phyloP scores from a whole-genome alignment of 2,888 invertebrate species.

The Nomada flava region DNA sequence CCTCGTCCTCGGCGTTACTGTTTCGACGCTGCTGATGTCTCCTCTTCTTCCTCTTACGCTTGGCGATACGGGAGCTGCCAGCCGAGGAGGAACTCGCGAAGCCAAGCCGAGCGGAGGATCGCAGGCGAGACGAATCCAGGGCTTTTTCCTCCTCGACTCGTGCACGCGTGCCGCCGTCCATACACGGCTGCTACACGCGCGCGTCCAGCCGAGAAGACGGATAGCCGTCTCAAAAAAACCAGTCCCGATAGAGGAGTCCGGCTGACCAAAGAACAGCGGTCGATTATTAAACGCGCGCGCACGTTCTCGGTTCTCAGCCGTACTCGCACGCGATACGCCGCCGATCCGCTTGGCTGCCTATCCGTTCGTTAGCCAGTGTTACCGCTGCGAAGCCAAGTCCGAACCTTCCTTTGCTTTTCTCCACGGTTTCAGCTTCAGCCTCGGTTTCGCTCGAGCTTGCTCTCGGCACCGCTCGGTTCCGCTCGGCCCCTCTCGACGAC shows the following conservation, averaged over 20 bases:
- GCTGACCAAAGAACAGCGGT: conserved; percentile 15
- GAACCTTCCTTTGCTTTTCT: conserved; percentile 70
- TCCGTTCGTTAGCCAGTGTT: conserved; percentile 46
- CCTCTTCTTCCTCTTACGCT: conserved; percentile 69
- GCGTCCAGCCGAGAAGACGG: conserved; percentile 71
- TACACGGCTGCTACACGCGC: conserved; percentile 74
- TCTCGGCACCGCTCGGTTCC: conserved; percentile 72
- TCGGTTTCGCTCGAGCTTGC: conserved; percentile 65
- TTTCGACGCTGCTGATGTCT: conserved; percentile 61
- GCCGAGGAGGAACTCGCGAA: conserved; percentile 59
- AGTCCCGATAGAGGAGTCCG: conserved; percentile 12
- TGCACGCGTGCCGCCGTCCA: conserved; percentile 74
- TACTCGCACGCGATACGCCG: conserved; percentile 36
- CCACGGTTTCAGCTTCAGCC: conserved; percentile 52
- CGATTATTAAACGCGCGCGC: conserved; percentile 36
- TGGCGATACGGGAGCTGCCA: conserved; percentile 63
- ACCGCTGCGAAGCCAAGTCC: conserved; percentile 40
- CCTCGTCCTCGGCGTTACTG: conserved; percentile 59
- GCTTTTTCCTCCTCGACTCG: conserved; percentile 76
- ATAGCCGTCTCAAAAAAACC: conserved; percentile 27
- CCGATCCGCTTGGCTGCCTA: conserved; percentile 31
- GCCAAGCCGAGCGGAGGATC: conserved; percentile 72
- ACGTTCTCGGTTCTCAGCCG: conserved; percentile 31
- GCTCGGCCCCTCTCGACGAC: conserved; percentile 70
- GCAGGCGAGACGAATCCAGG: conserved; percentile 75